phyloP scores from a whole-genome alignment of 2,113 vertebrate genomes.

The Apteryx owenii region DNA sequence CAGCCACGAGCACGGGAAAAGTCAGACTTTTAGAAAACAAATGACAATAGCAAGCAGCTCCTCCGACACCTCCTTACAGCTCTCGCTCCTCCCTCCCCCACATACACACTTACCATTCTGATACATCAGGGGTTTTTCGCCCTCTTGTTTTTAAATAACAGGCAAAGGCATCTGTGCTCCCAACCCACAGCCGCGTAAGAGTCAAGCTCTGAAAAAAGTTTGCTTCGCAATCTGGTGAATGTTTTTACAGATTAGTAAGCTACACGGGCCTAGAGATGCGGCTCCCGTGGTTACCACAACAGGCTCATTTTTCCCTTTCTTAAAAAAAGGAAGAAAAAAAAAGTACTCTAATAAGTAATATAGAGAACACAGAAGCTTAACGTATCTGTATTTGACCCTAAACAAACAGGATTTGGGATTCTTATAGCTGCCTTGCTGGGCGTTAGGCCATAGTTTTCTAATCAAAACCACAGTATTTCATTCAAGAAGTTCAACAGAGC shows the following conservation, averaged over 20 bases:
- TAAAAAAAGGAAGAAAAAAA: neutral
- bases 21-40: neutral
- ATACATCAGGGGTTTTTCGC: neutral
- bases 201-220: neutral
- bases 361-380: neutral
- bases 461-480: accelerated
- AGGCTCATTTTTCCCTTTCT: neutral
- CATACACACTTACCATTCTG: slow-evolving; percentile 1
- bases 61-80: slow-evolving; percentile 18
- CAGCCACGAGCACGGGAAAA: neutral
- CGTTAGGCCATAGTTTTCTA: neutral
- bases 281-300: neutral
- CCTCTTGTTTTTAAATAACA: slow-evolving; percentile 42
- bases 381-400: neutral
- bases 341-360: neutral
- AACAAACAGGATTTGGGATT: neutral
- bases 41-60: neutral
- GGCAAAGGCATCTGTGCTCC: slow-evolving; percentile 53
- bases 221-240: neutral
- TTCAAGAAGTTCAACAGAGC: neutral
- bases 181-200: slow-evolving; percentile 23
- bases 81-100: slow-evolving; percentile 24
- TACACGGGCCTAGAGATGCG: neutral
- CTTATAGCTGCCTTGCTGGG: neutral
- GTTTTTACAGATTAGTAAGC: neutral